Conservation (phyloP, 2,797 vertebrate genomes). For the Darevskia mixta region DNA sequence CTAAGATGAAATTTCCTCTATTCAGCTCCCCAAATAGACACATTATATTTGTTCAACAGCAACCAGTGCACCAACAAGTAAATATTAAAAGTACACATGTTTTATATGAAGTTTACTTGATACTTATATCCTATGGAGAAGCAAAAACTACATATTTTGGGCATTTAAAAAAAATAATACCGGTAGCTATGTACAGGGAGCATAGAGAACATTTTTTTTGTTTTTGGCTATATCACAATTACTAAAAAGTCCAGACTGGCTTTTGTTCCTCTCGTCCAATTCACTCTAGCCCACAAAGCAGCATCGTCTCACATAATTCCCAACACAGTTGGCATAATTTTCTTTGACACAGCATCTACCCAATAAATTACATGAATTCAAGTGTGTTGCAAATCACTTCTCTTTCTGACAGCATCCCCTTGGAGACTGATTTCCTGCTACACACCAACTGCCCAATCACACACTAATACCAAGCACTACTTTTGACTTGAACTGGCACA, state of each 20-base stretch:
- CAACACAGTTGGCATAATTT: conserved; percentile 65
- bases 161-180: conserved; percentile 73
- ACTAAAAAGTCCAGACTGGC: conserved; percentile 65
- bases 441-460: background rate
- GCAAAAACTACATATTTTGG: conserved; percentile 77
- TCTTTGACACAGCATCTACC: conserved; percentile 75
- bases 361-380: conserved; percentile 62
- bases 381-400: conserved; percentile 18
- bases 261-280: conserved; percentile 57
- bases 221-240: conserved; percentile 61
- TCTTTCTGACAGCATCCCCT: conserved; percentile 46
- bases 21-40: background rate
- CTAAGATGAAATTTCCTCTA: conserved; percentile 32
- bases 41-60: background rate
- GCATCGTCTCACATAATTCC: conserved; percentile 53
- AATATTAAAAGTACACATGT: conserved; percentile 71
- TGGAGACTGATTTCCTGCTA: conserved; percentile 55
- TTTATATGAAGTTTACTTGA: conserved; percentile 78
- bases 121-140: conserved; percentile 83
- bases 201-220: conserved; percentile 69
- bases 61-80: conserved; percentile 40
- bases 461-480: conserved; percentile 12
- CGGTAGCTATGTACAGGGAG: conserved; percentile 78
- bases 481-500: background rate
- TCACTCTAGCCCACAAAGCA: conserved; percentile 55